These are phyloP conservation scores for Platichthys stellatus DNA, from an alignment of 2,113 vertebrate genomes.

Conservation along the genomic window DNA sequence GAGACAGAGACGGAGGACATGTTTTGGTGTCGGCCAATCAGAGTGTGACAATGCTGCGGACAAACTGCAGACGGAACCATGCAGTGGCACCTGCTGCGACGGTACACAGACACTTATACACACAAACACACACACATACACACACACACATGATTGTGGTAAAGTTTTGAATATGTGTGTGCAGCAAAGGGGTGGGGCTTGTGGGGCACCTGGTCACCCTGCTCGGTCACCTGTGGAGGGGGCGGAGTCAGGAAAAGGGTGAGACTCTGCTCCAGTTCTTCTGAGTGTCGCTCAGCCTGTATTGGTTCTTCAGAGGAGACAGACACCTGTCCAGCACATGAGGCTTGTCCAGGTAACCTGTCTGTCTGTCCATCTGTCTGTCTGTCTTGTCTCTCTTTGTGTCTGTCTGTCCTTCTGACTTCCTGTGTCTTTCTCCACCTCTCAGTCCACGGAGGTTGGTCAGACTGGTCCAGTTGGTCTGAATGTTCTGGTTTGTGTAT, in stretches of 20 bases:
- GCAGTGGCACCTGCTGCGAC: conserved; percentile 57
- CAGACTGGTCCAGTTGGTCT: conserved; percentile 54
- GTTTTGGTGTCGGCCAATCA: conserved; percentile 33
- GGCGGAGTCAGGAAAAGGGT: conserved; percentile 42
- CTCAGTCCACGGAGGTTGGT: conserved; percentile 71
- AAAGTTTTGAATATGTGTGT: not conserved
- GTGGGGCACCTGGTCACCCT: conserved; percentile 60
- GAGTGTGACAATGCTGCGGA: accelerated
- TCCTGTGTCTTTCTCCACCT: not conserved
- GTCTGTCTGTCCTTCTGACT: not conserved
- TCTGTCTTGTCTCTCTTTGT: conserved; percentile 4
- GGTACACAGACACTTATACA: conserved; percentile 39
- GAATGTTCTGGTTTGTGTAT: conserved; percentile 54
- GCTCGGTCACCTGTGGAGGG: conserved; percentile 63
- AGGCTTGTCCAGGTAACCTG: conserved; percentile 61
- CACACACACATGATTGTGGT: not conserved
- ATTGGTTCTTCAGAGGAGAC: conserved; percentile 8
- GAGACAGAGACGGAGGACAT: conserved; percentile 49
- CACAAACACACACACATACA: not conserved
- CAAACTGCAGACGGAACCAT: conserved; percentile 24
- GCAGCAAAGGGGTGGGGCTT: conserved; percentile 45
- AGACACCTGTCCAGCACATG: not conserved
- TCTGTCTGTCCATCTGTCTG: not conserved
- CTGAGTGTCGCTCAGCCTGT: conserved; percentile 46
- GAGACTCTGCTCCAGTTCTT: conserved; percentile 37